Conservation (phyloP, 2,888 invertebrate species). For the Alsophila aescularia region DNA sequence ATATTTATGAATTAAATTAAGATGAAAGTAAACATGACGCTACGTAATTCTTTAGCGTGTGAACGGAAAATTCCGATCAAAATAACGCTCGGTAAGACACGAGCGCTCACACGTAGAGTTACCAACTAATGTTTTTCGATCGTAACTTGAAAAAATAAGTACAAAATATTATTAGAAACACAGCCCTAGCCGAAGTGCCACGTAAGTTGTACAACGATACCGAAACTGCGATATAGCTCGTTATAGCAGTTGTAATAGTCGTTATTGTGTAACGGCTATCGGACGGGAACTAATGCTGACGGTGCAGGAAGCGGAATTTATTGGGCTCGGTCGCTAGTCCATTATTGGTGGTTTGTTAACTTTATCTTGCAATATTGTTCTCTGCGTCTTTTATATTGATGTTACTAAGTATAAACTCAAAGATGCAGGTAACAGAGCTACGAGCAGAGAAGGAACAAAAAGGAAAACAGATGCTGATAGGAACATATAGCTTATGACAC, state of each 20-base stretch:
- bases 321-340: not conserved
- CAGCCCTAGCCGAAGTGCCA: not conserved
- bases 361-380: not conserved
- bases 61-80: no score
- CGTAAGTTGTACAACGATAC: slow-evolving; percentile 1
- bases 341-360: not conserved
- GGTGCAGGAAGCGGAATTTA: not conserved
- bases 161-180: slow-evolving; percentile 5
- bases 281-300: slow-evolving; percentile 6
- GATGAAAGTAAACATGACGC: no score
- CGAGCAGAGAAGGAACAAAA: no score
- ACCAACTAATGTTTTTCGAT: not conserved
- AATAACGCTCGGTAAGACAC: not conserved
- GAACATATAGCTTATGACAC: no score
- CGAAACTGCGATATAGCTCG: slow-evolving; percentile 1
- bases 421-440: no score
- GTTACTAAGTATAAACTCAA: no score
- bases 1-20: no score
- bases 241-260: slow-evolving; percentile 5
- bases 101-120: not conserved
- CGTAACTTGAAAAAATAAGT: slow-evolving; percentile 7
- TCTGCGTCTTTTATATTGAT: no score
- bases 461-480: no score
- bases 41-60: no score
- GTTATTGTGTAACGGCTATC: slow-evolving; percentile 1